Conservation (phyloP, 2,888 invertebrate genomes). For the Phortica okadai region DNA sequence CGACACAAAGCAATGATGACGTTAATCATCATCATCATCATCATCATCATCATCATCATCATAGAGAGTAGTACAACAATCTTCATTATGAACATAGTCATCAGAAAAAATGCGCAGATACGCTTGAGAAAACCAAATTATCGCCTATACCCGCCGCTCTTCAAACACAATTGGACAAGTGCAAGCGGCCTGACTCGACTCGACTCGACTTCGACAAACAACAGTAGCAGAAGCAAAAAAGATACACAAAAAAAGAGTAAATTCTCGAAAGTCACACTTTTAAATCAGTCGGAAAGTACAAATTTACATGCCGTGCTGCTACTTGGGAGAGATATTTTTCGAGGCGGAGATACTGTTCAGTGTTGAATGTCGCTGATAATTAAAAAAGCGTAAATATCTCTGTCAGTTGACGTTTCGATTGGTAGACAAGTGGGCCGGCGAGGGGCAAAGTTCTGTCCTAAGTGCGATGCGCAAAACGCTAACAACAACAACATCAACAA, state of each 20-base stretch:
- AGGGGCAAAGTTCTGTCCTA: background rate
- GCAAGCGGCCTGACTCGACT: background rate
- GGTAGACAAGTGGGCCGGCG: background rate
- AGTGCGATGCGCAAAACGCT: background rate
- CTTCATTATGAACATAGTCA: background rate
- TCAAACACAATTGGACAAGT: background rate
- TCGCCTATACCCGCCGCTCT: background rate
- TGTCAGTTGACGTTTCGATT: background rate
- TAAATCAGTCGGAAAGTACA: background rate
- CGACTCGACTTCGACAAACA: background rate
- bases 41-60: background rate
- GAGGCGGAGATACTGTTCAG: background rate
- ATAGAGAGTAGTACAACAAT: background rate
- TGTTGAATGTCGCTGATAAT: constrained; percentile 10
- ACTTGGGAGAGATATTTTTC: background rate
- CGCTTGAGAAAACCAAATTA: constrained; percentile 3
- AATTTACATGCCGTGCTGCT: constrained; percentile 2
- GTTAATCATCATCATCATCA: background rate
- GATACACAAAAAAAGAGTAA: background rate
- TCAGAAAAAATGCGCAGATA: background rate
- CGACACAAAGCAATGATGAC: background rate
- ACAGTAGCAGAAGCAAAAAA: background rate
- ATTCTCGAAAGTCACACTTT: background rate
- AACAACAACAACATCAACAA: background rate
- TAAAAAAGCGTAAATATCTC: constrained; percentile 26